A percentile compares a stretch with the other conserved stretches of the same genome.
phyloP scores from a whole-genome alignment of 1,140 invertebrate species.

The Druon quercuslanigerum region DNA sequence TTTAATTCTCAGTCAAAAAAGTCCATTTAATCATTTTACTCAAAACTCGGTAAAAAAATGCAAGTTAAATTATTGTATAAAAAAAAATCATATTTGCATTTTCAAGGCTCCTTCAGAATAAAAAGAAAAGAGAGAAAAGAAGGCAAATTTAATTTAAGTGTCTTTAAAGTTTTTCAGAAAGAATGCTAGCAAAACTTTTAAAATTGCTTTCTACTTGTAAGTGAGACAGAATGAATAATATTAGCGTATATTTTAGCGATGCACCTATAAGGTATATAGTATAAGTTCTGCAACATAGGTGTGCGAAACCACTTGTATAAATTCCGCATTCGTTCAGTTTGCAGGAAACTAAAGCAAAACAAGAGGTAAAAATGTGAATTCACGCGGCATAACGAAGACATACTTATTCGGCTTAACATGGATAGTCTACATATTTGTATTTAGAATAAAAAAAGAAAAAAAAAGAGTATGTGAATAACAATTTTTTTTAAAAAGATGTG shows the following conservation, averaged over 20 bases:
- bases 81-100: no score
- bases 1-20: no score
- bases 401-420: slow-evolving; percentile 54
- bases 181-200: no score
- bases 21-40: no score
- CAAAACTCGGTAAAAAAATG: no score
- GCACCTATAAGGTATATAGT: neutral
- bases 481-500: neutral
- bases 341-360: slow-evolving; percentile 24
- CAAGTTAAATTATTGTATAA: no score
- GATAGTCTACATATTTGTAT: slow-evolving; percentile 40
- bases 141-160: no score
- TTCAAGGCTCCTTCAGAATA: no score
- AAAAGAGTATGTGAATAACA: neutral
- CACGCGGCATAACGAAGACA: slow-evolving; percentile 49
- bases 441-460: neutral
- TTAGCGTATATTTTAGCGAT: neutral
- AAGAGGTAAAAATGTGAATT: slow-evolving; percentile 42
- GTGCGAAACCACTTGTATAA: no score
- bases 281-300: neutral
- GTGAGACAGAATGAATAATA: neutral
- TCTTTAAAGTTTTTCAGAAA: no score
- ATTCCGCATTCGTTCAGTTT: no score
- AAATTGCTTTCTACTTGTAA: neutral
- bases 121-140: no score